Base-by-base conservation (phyloP, 2,797 vertebrate genomes). In the Heteromormyrus szaboi region DNA sequence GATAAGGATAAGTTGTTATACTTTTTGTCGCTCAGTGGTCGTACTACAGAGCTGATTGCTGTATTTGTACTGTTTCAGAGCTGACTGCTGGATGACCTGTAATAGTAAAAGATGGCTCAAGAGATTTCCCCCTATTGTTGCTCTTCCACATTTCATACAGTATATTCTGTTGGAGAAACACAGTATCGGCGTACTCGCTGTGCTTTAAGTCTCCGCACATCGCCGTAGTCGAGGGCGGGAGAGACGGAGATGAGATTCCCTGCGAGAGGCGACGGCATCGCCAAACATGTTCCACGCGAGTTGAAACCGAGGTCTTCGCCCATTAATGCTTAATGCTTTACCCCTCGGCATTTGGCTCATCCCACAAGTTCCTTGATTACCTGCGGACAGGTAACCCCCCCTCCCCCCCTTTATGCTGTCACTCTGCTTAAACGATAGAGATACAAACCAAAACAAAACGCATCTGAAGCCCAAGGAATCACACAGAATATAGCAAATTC, bases 251-350 rank as follows among this genome's bases (percentile, higher is more conserved):
- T 17, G 6, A 68, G 19, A 51, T 37, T 37, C 46, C 85, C 65
- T 1, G 25, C 9, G 65, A 89, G 76, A 87, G 62, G 85, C 37
- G n/a, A 37, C 83, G 41, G 53, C 89, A 68, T 46, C 56, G 62
- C 7, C 65, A 88, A 89, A 83, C 44, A 37, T 19, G 14, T 62
- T 53, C 72, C 53, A n/a, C 29, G 14, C 5, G 62, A 50, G 87
- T 76, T 88, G 62, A 90, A 87, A 87, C 54, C 51, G 41, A 87
- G 85, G 88, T 87, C 68, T 65, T 50, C 48, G 37, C 84, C 46
- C 44, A 86, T 90, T 56, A 90, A 86, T 56, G 56, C 53, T 68
- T 86, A 83, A 88, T 14, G 88, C 29, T 90, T 89, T 53, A 88
- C 87, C 29, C 29, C 25, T 17, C 19, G 3, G 41, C 37, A 8